Evolutionary conservation across 2,113 vertebrate species (phyloP), one percentile per base, ranked within the genome.

Genomic region (Apteryx owenii): DNA sequence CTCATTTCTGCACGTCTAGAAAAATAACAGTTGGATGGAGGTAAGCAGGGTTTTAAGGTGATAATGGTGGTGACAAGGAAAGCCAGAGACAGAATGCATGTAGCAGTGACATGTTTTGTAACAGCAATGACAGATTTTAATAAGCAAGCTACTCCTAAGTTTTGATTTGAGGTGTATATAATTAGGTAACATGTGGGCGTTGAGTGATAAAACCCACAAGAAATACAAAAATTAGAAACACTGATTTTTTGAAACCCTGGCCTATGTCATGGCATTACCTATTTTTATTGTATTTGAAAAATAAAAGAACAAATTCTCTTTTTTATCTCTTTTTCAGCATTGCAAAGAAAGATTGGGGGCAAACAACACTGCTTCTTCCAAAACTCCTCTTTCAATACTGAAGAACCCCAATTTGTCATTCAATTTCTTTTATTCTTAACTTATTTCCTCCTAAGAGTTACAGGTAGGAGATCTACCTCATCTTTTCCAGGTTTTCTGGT

Each of bases 131-230:
- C 94, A 97, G 89, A 72, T 86, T 86, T 90, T 94, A 95, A 96
- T 96, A 88, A 94, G 93, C 93, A 93, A 94, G 85, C 73, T 95
- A 91, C 87, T 90, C 95, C 89, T 36, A 76, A 80, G 84, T 80
- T 95, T 91, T 86, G 77, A 95, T 93, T 87, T 83, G 94, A 96
- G 95, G 91, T 95, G 81, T 82, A 50, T 95, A 92, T 96, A 97
- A 95, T 96, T 97, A 96, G 95, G 91, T 61, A 61, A 88, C 0
- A n/a, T 73, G 91, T 96, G 76, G 95, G 95, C 1, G 82, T 50
- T 81, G 83, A 95, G 93, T 95, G 95, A 95, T 91, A 81, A 96
- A 97, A 89, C 84, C 87, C 91, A 92, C 91, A 88, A 82, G 94
- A 95, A 97, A 95, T 50, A 95, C 78, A 97, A 81, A 94, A 95